Evolutionary conservation across 64 coral and sea anemone genomes (phyloP), one percentile per base, ranked within the genome.

Genomic region (Orbicella faveolata): DNA sequence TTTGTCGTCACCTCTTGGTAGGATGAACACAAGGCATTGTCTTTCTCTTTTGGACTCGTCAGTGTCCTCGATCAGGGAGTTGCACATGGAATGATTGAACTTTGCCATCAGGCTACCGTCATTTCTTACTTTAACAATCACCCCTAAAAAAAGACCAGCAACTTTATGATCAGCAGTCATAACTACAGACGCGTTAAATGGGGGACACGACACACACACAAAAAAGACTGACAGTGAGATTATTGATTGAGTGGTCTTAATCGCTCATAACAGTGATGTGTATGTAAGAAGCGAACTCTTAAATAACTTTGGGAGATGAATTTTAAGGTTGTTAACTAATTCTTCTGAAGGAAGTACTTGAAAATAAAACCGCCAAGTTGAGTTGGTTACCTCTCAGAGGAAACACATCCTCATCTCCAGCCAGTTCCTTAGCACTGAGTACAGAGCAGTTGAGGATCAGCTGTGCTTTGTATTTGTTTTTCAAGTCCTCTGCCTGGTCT

Each of bases 31-130:
- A 8, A 67, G 41, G 82, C 75, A 48, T 67, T 67, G 64, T 67
- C 64, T 26, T 11, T 84, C 81, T 67, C 67, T 39, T 35, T 84
- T 35, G 8, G 62, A 62, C 36, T 62, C 61, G 19, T 87, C 54
- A 52, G 75, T 75, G 44, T 75, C 70, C 17, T 84, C 61, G 21
- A 84, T 66, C 20, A 84, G 12, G 37, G 61, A 62, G 67, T 36
- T 66, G 52, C 26, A 37, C 61, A 84, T 84, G 4, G 81, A 87
- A 57, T 30, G 54, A 17, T 87, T 75, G 44, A 87, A 69, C 41
- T 87, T 87, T 0, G 85, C 70, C 85, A 87, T 87, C 23, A 87
- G 52, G 23, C 70, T 75, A 13, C 85, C 85, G 48, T 87, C 85
- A n/a, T 87, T 87, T 34, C 35, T 87, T 13, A 87, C 74, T 52